Evolutionary conservation across 2,113 vertebrate genomes (phyloP), one percentile per base, ranked within the genome.

Genomic region (Anarhynchus alexandrinus): DNA sequence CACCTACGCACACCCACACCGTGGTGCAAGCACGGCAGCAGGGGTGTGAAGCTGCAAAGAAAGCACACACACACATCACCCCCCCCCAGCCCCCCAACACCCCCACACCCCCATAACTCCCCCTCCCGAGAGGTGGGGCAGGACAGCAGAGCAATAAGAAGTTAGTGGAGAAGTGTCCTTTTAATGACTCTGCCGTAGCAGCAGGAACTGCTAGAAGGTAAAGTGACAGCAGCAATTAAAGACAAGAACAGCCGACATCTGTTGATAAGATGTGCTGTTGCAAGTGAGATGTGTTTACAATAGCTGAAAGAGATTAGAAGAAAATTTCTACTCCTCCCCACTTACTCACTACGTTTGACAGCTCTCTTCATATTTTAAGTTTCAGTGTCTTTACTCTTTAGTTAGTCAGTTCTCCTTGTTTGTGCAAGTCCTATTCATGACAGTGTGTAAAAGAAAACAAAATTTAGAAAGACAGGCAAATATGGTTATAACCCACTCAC

Each of bases 261-360:
- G 95, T 96, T 96, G 86, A 93, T 94, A 93, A 96, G 85, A 86
- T 86, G 77, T 93, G 78, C 95, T 91, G 83, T 79, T 91, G 74
- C 57, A 45, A 93, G 82, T 58, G 72, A 95, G 89, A 95, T 80
- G 66, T 94, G 86, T 96, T 96, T 97, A 97, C 93, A 93, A 91
- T 85, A 92, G 91, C 81, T 94, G 91, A 82, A 88, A 91, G 81
- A 89, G 88, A 93, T 89, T 91, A 89, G 73, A 93, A 82, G 72
- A 92, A 91, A 93, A 87, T 85, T 92, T 89, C 73, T 96, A 6
- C 73, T 94, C 66, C 70, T 91, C 88, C 42, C 77, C 38, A 40
- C 72, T 96, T 82, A 93, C 73, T 94, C 36, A 36, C 45, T 62
- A 30, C 0, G 0, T 93, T 94, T 95, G 86, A 95, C 94, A 96